phyloP scores from a whole-genome alignment of 2,113 vertebrate species.

The Tautogolabrus adspersus region DNA sequence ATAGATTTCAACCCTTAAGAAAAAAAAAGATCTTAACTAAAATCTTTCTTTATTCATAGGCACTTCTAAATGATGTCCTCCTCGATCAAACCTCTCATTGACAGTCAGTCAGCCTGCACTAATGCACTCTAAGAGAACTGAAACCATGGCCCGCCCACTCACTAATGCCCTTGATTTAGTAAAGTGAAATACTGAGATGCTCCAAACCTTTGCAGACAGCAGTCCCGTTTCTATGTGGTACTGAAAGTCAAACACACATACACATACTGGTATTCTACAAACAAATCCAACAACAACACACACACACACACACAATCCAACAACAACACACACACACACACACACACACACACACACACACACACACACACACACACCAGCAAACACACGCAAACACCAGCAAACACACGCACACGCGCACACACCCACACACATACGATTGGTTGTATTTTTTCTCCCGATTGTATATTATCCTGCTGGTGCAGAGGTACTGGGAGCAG shows the following conservation, averaged over 20 bases:
- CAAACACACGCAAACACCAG: too few relatives aligned
- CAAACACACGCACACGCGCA: neutral
- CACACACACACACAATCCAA: neutral
- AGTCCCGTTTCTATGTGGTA: neutral
- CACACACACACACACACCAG: neutral
- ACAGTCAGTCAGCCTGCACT: conserved; percentile 67
- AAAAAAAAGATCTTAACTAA: neutral
- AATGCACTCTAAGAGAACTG: conserved; percentile 19
- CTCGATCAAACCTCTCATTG: conserved; percentile 52
- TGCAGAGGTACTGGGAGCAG: conserved; percentile 30
- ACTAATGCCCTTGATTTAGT: conserved; percentile 24
- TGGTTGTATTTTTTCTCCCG: neutral
- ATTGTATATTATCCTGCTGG: conserved; percentile 1
- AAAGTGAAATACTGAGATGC: neutral
- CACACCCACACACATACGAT: too few relatives aligned
- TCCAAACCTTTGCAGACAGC: conserved; percentile 1
- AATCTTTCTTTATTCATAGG: conserved; percentile 60
- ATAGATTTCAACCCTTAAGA: neutral
- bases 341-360: too few relatives aligned
- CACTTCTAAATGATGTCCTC: conserved; percentile 64
- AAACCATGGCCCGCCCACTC: conserved; percentile 1
- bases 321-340: neutral
- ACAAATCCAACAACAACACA: neutral
- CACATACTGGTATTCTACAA: neutral
- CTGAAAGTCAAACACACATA: neutral